These are phyloP conservation scores for Symphodus melops DNA, from an alignment of 2,113 vertebrate species.

Conservation along the genomic window DNA sequence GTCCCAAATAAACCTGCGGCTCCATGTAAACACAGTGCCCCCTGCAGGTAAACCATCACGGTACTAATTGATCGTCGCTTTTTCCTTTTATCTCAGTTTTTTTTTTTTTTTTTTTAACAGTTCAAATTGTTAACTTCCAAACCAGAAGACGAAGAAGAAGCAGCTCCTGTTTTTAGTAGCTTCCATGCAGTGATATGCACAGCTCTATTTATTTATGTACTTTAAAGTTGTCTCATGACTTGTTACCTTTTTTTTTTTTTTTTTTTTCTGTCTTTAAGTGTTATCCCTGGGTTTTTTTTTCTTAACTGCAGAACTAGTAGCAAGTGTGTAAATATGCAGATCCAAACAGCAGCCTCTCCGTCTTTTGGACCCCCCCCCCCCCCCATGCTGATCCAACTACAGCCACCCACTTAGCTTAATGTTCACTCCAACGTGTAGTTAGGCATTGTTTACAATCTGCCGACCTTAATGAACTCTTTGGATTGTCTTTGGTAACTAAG, in stretches of 20 bases:
- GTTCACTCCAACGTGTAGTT: conserved; percentile 24
- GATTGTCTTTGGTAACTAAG: conserved; percentile 31
- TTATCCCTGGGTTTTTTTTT: conserved; percentile 13
- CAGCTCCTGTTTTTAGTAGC: conserved; percentile 51
- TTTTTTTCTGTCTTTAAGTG: not conserved
- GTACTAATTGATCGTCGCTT: conserved; percentile 59
- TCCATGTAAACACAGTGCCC: conserved; percentile 57
- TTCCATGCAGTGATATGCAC: conserved; percentile 74
- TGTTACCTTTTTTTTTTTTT: conserved; percentile 40
- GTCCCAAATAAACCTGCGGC: conserved; percentile 33
- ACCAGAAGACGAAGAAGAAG: conserved; percentile 41
- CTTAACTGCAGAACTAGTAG: conserved; percentile 73
- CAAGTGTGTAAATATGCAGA: conserved; percentile 76
- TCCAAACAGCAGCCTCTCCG: conserved; percentile 42
- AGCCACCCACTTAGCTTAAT: conserved; percentile 14
- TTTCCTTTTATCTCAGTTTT: not conserved
- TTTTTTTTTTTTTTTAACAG: conserved; percentile 5
- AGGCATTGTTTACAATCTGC: conserved; percentile 31
- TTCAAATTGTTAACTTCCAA: conserved; percentile 17
- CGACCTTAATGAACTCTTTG: conserved; percentile 47
- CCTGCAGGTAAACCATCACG: conserved; percentile 61
- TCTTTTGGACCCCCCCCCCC: conserved; percentile 21
- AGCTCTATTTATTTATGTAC: conserved; percentile 80
- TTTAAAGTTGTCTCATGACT: conserved; percentile 67
- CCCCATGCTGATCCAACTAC: conserved; percentile 42